Conservation (phyloP, 2,797 vertebrate species). For the Dipus sagitta region DNA sequence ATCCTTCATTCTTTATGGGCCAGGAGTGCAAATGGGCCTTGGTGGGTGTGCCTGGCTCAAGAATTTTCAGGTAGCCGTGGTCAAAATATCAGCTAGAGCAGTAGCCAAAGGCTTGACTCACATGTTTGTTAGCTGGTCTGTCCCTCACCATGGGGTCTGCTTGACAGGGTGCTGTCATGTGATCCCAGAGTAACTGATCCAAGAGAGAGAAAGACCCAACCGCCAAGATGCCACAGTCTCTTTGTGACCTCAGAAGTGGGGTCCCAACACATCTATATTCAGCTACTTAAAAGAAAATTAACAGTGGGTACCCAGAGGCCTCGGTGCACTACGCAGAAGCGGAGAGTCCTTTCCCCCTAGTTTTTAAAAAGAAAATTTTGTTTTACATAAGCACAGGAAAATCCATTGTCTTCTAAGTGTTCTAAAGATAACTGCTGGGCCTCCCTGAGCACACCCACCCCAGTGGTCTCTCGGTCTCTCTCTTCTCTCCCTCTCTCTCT, state of each 20-base stretch:
- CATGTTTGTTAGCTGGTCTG: background rate
- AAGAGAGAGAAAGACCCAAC: background rate
- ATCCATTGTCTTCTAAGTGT: background rate
- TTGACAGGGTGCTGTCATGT: background rate
- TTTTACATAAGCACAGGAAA: background rate
- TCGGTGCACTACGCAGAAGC: rapidly evolving
- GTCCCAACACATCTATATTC: background rate
- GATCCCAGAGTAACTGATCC: background rate
- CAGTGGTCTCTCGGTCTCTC: background rate
- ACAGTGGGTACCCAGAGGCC: background rate
- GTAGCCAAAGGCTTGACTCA: background rate
- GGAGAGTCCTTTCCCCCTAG: background rate
- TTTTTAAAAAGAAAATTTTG: no score
- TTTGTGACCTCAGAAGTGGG: constrained; percentile 10
- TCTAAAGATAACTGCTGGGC: background rate
- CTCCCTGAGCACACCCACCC: background rate
- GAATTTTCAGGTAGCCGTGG: background rate
- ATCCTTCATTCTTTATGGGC: background rate
- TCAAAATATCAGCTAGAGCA: background rate
- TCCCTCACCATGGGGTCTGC: background rate
- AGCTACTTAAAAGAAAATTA: background rate
- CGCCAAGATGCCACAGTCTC: background rate
- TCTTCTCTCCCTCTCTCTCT: background rate
- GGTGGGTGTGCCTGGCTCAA: background rate
- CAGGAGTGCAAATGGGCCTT: background rate